Evolutionary conservation across 2,113 vertebrate genomes (phyloP).

Genomic region (Vanacampus margaritifer): DNA sequence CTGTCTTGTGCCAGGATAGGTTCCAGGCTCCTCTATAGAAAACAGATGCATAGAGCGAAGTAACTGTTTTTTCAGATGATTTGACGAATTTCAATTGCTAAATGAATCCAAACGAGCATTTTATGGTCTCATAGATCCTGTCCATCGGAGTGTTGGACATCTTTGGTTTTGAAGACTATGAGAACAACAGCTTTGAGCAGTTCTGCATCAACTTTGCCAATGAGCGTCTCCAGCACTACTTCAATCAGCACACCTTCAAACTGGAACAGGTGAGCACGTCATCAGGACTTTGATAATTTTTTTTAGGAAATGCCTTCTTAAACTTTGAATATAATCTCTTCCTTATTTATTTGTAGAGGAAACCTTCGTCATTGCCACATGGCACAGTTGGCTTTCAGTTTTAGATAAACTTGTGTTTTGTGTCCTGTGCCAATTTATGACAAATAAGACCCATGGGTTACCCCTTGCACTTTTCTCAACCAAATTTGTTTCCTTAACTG

Average conservation of each 20-base stretch:
- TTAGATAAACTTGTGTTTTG: no score
- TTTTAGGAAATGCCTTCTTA: slow-evolving; percentile 6
- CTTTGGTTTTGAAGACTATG: slow-evolving; percentile 98
- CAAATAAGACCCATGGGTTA: no score
- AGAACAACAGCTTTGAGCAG: slow-evolving; percentile 98
- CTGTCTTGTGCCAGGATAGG: no score
- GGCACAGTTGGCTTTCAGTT: no score
- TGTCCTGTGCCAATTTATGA: no score
- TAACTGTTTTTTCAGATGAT: background rate
- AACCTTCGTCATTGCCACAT: no score
- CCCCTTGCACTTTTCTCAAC: no score
- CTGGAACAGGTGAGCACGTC: slow-evolving; percentile 83
- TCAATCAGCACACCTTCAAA: slow-evolving; percentile 98
- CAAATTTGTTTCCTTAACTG: no score
- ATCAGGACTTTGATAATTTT: background rate
- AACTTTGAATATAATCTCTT: background rate
- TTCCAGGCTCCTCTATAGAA: background rate
- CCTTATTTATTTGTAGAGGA: no score
- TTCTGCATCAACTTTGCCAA: slow-evolving; percentile 99
- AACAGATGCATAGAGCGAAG: background rate
- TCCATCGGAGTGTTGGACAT: slow-evolving; percentile 98
- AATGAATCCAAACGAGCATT: background rate
- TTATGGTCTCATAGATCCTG: slow-evolving; percentile 78
- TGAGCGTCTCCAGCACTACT: slow-evolving; percentile 97
- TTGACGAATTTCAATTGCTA: background rate